Base-by-base conservation (phyloP, 2,797 vertebrate genomes). In the Chelon labrosus region DNA sequence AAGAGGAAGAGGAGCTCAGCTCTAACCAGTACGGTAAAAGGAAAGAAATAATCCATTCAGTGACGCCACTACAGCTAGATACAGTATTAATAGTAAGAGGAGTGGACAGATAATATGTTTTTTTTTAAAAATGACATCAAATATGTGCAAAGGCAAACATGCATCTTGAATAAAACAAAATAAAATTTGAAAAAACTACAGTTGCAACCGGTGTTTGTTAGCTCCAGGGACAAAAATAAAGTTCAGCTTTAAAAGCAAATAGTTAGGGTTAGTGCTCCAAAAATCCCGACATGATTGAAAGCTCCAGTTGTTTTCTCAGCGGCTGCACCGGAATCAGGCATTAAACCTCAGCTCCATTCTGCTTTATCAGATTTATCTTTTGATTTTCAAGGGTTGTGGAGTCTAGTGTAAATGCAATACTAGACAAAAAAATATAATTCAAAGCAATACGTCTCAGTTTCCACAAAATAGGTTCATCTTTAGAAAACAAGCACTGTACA, bases 1-100 rank as follows among this genome's bases (percentile, higher is more conserved):
- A 12, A 61, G 37, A 73, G 54, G 70, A 69, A 73, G 31, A 35
- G 67, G 35, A 77, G 52, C 57, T 51, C 35, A 80, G 12, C 12
- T 27, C 53, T 37, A 52, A 67, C 65, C 19, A 74, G 62, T 25
- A 51, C 10, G 8, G 4, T 13, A 54, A 52, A 42, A 44, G 49
- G 31, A 56, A 46, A 37, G 27, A 44, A 38, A 25, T n/a, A 7
- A 46, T 38, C 49, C 10, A 51, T 10, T 37, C 12, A 31, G 38
- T 20, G 25, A 50, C 31, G 39, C 7, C 46, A 69, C 5, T 58
- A 19, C 49, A 55, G 14, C 2, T 12, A 22, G 27, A 63, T 49
- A 12, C 5, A 44, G 3, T 12, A 46, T 3, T 63, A 12, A 22
- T 38, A 47, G 42, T 4, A 50, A 22, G 44, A 49, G 11, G 66